phyloP scores from a whole-genome alignment of 1,140 invertebrate genomes.

The Helicoverpa armigera region DNA sequence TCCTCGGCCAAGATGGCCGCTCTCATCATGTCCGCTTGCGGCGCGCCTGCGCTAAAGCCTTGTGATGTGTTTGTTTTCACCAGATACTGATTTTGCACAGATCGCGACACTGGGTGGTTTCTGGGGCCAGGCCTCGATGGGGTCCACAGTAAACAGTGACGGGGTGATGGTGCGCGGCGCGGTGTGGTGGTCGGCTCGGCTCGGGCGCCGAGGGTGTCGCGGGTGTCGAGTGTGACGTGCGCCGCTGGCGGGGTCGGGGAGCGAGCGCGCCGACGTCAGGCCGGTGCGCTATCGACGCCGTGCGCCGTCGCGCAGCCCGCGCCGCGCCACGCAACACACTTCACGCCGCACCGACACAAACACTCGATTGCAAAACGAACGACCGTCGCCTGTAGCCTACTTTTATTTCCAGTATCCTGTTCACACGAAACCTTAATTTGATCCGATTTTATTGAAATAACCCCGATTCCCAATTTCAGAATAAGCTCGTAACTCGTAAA shows the following conservation, averaged over 20 bases:
- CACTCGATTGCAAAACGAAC: slow-evolving; percentile 73
- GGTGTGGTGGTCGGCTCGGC: slow-evolving; percentile 54
- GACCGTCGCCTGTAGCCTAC: slow-evolving; percentile 63
- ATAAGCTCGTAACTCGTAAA: slow-evolving; percentile 51
- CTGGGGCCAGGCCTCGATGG: slow-evolving; percentile 34
- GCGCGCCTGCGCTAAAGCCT: slow-evolving; percentile 82
- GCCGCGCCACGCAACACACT: slow-evolving; percentile 60
- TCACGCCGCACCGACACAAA: slow-evolving; percentile 71
- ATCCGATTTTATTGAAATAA: slow-evolving; percentile 63
- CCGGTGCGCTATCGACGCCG: slow-evolving; percentile 81
- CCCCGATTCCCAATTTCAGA: slow-evolving; percentile 51
- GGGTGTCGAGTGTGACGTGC: slow-evolving; percentile 63
- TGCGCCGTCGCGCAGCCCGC: slow-evolving; percentile 60
- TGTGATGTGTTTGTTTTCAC: slow-evolving; percentile 83
- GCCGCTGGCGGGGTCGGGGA: slow-evolving; percentile 58
- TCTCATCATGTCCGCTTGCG: slow-evolving; percentile 79
- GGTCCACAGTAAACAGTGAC: slow-evolving; percentile 60
- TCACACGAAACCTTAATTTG: slow-evolving; percentile 64
- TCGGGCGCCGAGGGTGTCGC: slow-evolving; percentile 66
- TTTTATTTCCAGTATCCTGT: slow-evolving; percentile 68
- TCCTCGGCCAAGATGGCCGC: slow-evolving; percentile 83
- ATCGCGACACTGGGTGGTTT: slow-evolving; percentile 59
- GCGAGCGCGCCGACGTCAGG: slow-evolving; percentile 74
- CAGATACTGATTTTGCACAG: slow-evolving; percentile 58
- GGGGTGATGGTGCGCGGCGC: slow-evolving; percentile 61